Evolutionary conservation across 2,113 vertebrate species (phyloP), one percentile per base, ranked within the genome.

Genomic region (Potamarius usumacintae): DNA sequence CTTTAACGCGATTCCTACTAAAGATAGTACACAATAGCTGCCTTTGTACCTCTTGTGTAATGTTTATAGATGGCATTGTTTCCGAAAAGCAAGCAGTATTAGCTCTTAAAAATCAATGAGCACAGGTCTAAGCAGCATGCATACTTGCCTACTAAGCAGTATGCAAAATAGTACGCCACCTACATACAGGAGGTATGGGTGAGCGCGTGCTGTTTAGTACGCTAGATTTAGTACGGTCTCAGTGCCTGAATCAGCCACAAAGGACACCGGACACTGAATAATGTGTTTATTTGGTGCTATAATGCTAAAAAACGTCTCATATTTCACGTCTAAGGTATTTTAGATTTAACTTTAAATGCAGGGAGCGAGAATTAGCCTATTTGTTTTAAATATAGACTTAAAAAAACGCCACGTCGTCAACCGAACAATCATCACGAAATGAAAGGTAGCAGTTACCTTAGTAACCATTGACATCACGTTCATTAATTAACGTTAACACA

Each of bases 391-490:
- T 42, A 71, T 6, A 48, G 2, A 78, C 2, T 5, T n/a, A 57
- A 15, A 74, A 74, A 58, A 84, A 58, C 7, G 30, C 30, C 22
- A n/a, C 71, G 55, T 76, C 57, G 12, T 60, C 71, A 27, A 84
- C 1, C 1, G 52, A 79, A 79, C 77, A 79, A 57, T 84, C n/a
- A 34, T 63, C 62, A 62, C 72, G 10, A 34, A 79, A 71, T 60
- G 55, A 86, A 69, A 10, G 67, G 30, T 20, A 57, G 67, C 83
- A 62, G 84, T 85, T 85, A 76, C 84, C 84, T 57, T 85, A 85
- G 84, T 76, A 76, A 85, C 84, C 84, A 76, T n/a, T 62, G 84
- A 76, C 55, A 62, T 85, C 82, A 71, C 50, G 50, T 22, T 42
- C 42, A 42, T 42, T 42, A 52, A 50, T 63, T 58, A 74, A 72